Percentiles rank a stretch among this genome's conserved stretches.
Evolutionary conservation across 2,888 invertebrate genomes (phyloP).

Genomic region (Drosophila fulvimacula): DNA sequence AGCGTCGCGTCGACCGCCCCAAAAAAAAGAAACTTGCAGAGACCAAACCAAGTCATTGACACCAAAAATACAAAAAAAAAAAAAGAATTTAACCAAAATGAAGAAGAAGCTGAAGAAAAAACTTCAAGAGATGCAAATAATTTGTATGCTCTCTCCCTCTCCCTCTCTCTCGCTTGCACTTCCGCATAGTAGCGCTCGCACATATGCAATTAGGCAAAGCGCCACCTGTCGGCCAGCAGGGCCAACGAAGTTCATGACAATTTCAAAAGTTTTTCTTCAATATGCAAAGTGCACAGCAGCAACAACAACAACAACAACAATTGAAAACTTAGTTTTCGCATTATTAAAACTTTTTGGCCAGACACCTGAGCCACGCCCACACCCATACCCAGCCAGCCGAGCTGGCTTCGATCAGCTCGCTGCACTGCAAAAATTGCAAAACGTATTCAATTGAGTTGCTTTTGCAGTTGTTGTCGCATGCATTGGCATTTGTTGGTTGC

Average conservation of each 20-base stretch:
- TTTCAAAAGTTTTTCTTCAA: slow-evolving; percentile 21
- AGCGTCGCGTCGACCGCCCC: slow-evolving; percentile 47
- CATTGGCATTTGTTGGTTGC: background rate
- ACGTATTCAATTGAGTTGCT: slow-evolving; percentile 26
- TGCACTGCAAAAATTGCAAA: slow-evolving; percentile 10
- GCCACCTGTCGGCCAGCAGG: slow-evolving; percentile 51
- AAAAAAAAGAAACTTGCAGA: slow-evolving; percentile 73
- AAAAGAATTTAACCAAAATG: slow-evolving; percentile 30
- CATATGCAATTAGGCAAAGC: slow-evolving; percentile 43
- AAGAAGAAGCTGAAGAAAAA: slow-evolving; percentile 30
- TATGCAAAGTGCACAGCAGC: slow-evolving; percentile 14
- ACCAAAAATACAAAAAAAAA: slow-evolving; percentile 43
- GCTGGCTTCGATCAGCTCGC: background rate
- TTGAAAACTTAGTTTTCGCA: slow-evolving; percentile 49
- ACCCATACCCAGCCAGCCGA: slow-evolving; percentile 9
- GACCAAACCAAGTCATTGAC: slow-evolving; percentile 71
- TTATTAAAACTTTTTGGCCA: slow-evolving; percentile 48
- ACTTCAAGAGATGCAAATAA: slow-evolving; percentile 58
- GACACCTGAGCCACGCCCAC: slow-evolving; percentile 33
- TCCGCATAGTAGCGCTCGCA: slow-evolving; percentile 26
- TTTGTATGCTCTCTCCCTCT: slow-evolving; percentile 10
- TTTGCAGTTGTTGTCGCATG: slow-evolving; percentile 7
- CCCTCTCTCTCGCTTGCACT: slow-evolving; percentile 29
- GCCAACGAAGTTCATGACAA: slow-evolving; percentile 34
- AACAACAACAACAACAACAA: slow-evolving; percentile 16